Percentiles rank a stretch among this genome's conserved stretches.
Conservation (phyloP, 1,140 invertebrate genomes). For the Orchesella cincta region DNA sequence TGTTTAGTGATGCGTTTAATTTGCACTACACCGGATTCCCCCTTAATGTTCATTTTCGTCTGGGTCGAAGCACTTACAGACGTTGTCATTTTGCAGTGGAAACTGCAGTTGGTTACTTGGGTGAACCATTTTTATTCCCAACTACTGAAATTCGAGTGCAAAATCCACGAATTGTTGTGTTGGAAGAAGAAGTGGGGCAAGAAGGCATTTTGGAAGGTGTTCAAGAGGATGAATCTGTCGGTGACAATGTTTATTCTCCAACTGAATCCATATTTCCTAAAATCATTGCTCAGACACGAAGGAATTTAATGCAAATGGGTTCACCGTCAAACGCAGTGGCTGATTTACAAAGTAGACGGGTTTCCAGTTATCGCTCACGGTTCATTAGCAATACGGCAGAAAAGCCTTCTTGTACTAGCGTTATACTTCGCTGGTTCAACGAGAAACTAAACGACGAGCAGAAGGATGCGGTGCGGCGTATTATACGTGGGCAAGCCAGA, state of each 20-base stretch:
- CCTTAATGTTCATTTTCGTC: constrained; percentile 63
- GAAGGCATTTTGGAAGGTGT: too few species aligned
- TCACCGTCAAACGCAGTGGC: not conserved
- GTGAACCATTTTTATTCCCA: constrained; percentile 70
- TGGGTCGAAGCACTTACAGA: constrained; percentile 62
- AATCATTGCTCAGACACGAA: too few species aligned
- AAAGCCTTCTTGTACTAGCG: constrained; percentile 1
- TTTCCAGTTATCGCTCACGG: not conserved
- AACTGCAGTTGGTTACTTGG: constrained; percentile 61
- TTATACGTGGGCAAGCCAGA: constrained; percentile 70
- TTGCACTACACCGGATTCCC: constrained; percentile 67
- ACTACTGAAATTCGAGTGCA: constrained; percentile 53
- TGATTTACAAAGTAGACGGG: not conserved
- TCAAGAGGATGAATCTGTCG: not conserved
- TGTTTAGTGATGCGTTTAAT: constrained; percentile 74
- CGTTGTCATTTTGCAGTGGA: constrained; percentile 69
- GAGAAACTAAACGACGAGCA: constrained; percentile 73
- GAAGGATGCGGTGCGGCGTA: constrained; percentile 74
- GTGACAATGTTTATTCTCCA: not conserved
- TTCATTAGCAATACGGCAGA: not conserved
- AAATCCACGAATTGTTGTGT: constrained; percentile 61
- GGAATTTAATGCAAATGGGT: not conserved
- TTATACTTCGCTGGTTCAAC: constrained; percentile 70
- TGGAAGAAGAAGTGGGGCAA: constrained; percentile 61
- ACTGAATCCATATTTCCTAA: not conserved